Conservation (phyloP, 2,888 invertebrate species). For the Galerucella calmariensis region DNA sequence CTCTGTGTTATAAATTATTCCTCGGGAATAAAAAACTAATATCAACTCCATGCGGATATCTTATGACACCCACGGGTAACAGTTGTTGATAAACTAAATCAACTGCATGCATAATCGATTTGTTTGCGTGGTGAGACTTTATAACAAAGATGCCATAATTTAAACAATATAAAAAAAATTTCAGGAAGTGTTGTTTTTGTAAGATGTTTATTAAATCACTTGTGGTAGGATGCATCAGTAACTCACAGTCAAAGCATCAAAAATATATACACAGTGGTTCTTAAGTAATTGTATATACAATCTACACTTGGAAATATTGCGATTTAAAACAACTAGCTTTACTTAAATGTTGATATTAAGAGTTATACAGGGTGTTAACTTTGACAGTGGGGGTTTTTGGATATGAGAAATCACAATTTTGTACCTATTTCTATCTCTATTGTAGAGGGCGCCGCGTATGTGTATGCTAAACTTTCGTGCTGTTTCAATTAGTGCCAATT, state of each 20-base stretch:
- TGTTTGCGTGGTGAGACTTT: not conserved
- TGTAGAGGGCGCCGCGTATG: no score
- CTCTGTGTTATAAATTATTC: not conserved
- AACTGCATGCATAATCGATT: conserved; percentile 1
- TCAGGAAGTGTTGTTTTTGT: not conserved
- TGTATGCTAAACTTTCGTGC: no score
- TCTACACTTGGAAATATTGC: no score
- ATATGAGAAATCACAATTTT: no score
- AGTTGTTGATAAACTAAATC: not conserved
- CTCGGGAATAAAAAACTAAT: not conserved
- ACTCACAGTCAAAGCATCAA: not conserved
- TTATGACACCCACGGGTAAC: not conserved
- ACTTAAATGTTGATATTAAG: no score
- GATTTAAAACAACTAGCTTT: no score
- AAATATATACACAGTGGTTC: no score
- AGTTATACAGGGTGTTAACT: no score
- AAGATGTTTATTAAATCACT: not conserved
- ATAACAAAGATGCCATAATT: not conserved
- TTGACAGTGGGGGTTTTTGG: no score
- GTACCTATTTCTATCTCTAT: no score
- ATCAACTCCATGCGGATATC: not conserved
- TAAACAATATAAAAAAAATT: not conserved
- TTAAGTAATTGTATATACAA: no score
- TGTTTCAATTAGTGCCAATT: no score
- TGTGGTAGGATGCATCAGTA: not conserved